Evolutionary conservation across 2,888 invertebrate species (phyloP), one percentile per base, ranked within the genome.

Genomic region (Trilocha varians): DNA sequence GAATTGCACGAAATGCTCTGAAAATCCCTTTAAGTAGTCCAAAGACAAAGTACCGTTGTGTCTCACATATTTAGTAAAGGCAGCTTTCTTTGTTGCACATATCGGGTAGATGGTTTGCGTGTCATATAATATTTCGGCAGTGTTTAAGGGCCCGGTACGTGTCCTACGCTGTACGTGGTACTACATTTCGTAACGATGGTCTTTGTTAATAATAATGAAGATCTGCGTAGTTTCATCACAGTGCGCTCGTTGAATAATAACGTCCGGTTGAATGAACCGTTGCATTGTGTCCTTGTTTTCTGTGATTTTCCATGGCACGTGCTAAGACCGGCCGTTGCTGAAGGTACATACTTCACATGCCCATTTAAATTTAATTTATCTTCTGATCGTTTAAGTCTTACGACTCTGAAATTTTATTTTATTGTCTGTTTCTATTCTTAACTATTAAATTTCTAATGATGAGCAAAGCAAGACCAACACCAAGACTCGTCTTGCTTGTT

Each of bases 281-380:
- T 85, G 84, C 84, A 82, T 62, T 64, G 74, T 78, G 84, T 83
- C 84, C 84, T 85, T 85, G 84, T 84, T 83, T 80, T 79, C 77
- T 82, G 84, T 82, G 79, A 78, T 83, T 84, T 84, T 84, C 83
- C 82, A 82, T 73, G 70, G 76, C 79, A 74, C 78, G 78, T 77
- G 78, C 65, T 57, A 55, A 46, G 47, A 49, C 52, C 54, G 46
- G 53, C 39, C 47, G 49, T 48, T 44, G 57, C 49, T 36, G 46
- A 46, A 46, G 43, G 41, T 47, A 41, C 40, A 35, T 39, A 55
- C 58, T 57, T 48, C 57, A 65, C 64, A n/a, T n/a, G n/a, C n/a
- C n/a, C n/a, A n/a, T n/a, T n/a, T n/a, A n/a, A n/a, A n/a, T n/a
- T n/a, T n/a, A n/a, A n/a, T n/a, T n/a, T n/a, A n/a, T n/a, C n/a